Conservation (phyloP, 2,797 vertebrate species). For the Salmo trutta region DNA sequence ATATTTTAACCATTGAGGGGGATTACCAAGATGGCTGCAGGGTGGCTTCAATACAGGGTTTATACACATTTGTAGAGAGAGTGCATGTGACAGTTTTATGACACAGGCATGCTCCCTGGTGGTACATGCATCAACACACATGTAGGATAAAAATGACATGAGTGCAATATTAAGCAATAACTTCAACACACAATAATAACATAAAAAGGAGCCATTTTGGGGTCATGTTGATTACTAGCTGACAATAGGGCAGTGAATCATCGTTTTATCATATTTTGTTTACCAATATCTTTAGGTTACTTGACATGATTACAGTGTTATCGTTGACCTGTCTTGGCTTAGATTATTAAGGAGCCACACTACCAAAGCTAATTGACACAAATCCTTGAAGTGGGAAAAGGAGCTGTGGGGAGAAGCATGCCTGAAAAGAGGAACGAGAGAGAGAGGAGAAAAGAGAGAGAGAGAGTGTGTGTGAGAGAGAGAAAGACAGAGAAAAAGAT, state of each 20-base stretch:
- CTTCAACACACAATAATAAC: neutral
- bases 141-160: neutral
- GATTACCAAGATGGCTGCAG: too few species aligned
- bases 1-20: too few species aligned
- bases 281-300: neutral
- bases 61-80: neutral
- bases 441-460: neutral
- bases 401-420: neutral
- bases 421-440: neutral
- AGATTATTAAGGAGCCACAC: neutral
- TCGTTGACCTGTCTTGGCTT: conserved; percentile 1
- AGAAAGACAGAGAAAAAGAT: neutral
- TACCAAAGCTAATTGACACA: neutral
- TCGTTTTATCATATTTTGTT: neutral
- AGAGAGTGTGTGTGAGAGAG: neutral
- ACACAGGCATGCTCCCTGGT: neutral
- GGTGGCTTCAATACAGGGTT: too few species aligned
- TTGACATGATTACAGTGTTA: neutral
- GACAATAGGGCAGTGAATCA: neutral
- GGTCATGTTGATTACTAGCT: neutral
- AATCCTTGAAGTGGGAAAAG: neutral
- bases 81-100: neutral
- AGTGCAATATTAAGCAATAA: neutral
- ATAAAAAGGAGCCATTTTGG: neutral
- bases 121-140: neutral